Conservation (phyloP, 2,113 vertebrate genomes). For the Zosterops borbonicus region DNA sequence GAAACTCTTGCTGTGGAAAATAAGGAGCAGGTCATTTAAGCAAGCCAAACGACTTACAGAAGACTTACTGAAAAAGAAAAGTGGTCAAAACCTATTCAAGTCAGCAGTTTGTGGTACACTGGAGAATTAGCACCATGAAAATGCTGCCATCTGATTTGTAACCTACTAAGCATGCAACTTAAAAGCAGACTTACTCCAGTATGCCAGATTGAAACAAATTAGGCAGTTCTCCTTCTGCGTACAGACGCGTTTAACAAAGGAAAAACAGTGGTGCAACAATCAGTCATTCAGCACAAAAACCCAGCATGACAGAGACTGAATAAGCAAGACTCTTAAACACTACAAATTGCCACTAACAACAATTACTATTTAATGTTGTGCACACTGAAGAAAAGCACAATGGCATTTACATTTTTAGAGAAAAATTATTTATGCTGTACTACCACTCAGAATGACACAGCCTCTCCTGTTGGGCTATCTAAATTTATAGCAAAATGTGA, state of each 20-base stretch:
- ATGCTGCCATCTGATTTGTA: conserved; percentile 19
- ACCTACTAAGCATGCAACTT: not conserved
- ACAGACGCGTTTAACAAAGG: not conserved
- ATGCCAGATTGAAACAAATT: conserved; percentile 27
- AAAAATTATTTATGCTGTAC: not conserved
- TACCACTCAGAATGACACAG: not conserved
- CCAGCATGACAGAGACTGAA: not conserved
- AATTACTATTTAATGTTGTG: not conserved
- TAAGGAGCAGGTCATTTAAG: conserved; percentile 11
- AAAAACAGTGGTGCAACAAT: not conserved
- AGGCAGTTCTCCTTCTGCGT: not conserved
- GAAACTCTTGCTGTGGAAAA: conserved; percentile 26
- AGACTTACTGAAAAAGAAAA: not conserved
- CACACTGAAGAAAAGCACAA: not conserved
- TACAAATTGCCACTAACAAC: not conserved
- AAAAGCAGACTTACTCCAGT: conserved; percentile 10
- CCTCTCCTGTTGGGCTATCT: not conserved
- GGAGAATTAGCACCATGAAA: not conserved
- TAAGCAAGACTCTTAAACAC: not conserved
- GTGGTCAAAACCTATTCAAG: conserved; percentile 7
- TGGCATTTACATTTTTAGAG: not conserved
- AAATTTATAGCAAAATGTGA: not conserved
- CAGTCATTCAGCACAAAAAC: conserved; percentile 1
- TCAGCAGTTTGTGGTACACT: not conserved
- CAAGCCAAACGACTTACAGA: not conserved